Base-by-base conservation (phyloP, 2,113 vertebrate species). In the Calyptomena viridis region DNA sequence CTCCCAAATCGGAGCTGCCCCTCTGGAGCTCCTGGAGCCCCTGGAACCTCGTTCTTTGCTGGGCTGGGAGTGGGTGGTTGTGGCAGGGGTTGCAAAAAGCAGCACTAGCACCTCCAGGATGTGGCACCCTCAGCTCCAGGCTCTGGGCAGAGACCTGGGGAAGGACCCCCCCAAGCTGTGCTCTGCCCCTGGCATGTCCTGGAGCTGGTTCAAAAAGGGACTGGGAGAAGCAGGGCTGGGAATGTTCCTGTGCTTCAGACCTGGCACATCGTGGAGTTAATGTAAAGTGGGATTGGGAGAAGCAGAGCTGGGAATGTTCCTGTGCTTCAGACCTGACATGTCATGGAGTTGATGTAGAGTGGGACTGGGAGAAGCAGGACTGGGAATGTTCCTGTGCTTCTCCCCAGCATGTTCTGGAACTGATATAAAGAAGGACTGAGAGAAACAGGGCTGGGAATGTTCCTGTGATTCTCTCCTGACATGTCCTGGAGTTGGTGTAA, bases 1-100 rank as follows among this genome's bases (percentile, higher is more conserved):
- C 21, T 44, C 50, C 40, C 5, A 1, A 40, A 12, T 31, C 7
- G 40, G 50, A 56, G 20, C 58, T 25, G 58, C 39, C 28, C 30
- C 44, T 44, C 42, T 5, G 2, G 46, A n/a, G 39, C 30, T 42
- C 44, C 8, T 1, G 0, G 24, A 91, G 31, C 44, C 28, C 49
- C 76, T 50, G 2, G 0, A 8, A 9, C 14, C 44, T 53, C 4
- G 0, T 28, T 37, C 21, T 16, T 50, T 12, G 23, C 17, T 25
- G 12, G 9, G 19, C 12, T 4, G 3, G 79, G 33, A 33, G 11
- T 56, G 20, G 5, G 9, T 17, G 53, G 13, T 20, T 21, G 11
- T 8, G 77, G 17, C 27, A 35, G 1, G 8, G 31, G 21, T 23
- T 24, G 37, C n/a, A 52, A 27, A 27, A 86, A 50, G 7, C 18